Percentiles rank a stretch among this genome's conserved stretches.
Evolutionary conservation across 2,888 invertebrate genomes (phyloP).

Genomic region (Ischnura elegans): DNA sequence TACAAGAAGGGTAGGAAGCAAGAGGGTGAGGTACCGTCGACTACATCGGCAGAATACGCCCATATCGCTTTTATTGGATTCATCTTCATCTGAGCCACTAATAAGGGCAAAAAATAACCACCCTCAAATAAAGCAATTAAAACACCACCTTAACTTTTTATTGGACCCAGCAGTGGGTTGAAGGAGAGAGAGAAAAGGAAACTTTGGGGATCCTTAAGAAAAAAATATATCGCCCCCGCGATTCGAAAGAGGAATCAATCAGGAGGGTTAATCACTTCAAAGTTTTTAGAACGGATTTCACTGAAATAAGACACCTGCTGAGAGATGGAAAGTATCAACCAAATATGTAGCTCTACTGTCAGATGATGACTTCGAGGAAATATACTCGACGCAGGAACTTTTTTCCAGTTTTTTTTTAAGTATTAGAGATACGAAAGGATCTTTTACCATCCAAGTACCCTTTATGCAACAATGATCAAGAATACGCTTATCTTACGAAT

Average conservation of each 20-base stretch:
- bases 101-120: slow-evolving; percentile 13
- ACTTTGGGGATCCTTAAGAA: background rate
- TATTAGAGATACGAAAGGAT: no score
- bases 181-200: background rate
- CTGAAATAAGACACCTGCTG: background rate
- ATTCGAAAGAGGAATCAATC: background rate
- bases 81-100: slow-evolving; percentile 14
- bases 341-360: no score
- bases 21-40: background rate
- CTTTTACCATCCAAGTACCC: no score
- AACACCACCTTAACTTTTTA: background rate
- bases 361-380: no score
- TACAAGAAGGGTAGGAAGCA: background rate
- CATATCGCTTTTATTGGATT: slow-evolving; percentile 18
- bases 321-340: background rate
- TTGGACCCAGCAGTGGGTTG: no score
- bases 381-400: no score
- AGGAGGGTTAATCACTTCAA: background rate
- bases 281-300: background rate
- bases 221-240: background rate
- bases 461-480: no score
- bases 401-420: no score
- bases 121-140: background rate
- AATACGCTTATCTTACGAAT: no score
- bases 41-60: background rate